phyloP scores from a whole-genome alignment of 37 sponge, comb jelly and placozoan genomes.

The Spongilla lacustris region DNA sequence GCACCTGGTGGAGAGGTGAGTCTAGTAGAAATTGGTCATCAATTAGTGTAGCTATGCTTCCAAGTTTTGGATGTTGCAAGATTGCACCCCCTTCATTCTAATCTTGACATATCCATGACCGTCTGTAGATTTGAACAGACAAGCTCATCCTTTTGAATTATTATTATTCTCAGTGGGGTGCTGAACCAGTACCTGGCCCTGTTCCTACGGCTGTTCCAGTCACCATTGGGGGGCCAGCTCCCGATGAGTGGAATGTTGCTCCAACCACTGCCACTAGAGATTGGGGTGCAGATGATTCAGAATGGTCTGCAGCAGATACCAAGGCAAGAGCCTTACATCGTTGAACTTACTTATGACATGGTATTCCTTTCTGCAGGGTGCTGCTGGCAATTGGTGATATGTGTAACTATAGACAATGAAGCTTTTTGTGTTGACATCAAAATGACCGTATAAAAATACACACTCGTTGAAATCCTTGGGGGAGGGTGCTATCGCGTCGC shows the following conservation, averaged over 20 bases:
- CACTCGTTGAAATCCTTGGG: no score
- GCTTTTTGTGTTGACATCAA: background rate
- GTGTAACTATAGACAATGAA: background rate
- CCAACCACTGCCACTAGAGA: slow-evolving; percentile 69
- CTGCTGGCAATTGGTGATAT: background rate
- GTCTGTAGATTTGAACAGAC: no score
- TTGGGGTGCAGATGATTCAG: slow-evolving; percentile 87
- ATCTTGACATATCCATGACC: no score
- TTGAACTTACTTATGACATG: background rate
- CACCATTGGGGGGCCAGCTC: background rate
- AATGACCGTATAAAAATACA: background rate
- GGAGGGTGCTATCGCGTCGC: background rate
- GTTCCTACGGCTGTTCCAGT: slow-evolving; percentile 8
- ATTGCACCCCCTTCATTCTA: no score
- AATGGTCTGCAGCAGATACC: background rate
- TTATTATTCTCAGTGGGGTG: slow-evolving; percentile 74
- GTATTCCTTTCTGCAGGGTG: background rate
- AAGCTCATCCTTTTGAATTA: no score
- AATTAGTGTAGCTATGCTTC: no score
- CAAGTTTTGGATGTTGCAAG: no score
- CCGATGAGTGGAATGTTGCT: slow-evolving; percentile 64
- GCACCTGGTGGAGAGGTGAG: slow-evolving; percentile 13
- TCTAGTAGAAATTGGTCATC: background rate
- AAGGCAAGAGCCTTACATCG: background rate
- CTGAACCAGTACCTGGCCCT: slow-evolving; percentile 27